phyloP scores from a whole-genome alignment of 2,113 vertebrate genomes.

The Mustela nigripes region DNA sequence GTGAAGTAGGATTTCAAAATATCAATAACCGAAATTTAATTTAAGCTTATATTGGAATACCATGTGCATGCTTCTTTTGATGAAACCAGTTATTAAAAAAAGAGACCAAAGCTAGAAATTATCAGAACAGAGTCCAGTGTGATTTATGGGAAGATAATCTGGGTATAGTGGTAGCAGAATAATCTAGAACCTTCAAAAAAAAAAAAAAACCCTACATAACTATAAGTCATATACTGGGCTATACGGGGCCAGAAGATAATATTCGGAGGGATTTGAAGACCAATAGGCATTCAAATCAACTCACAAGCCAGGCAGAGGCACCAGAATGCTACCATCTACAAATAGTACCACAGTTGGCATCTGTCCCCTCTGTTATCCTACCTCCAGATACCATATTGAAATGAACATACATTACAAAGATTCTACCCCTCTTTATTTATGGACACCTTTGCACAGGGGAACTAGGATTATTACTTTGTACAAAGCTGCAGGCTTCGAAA shows the following conservation, averaged over 20 bases:
- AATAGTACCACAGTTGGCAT: background rate
- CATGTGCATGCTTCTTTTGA: background rate
- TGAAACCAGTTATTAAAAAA: conserved; percentile 9
- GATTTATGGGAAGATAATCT: background rate
- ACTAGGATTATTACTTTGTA: background rate
- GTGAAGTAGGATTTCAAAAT: background rate
- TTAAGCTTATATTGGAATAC: background rate
- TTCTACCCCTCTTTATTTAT: background rate
- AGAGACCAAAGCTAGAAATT: background rate
- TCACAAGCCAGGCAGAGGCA: background rate
- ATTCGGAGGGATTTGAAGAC: background rate
- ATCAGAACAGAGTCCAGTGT: background rate
- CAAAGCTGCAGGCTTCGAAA: conserved; percentile 1
- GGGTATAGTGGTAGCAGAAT: background rate
- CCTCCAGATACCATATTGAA: fast-evolving
- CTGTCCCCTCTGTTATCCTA: background rate
- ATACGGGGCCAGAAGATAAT: background rate
- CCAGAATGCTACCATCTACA: background rate
- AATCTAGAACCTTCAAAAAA: background rate
- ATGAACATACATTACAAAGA: background rate
- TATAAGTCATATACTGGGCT: background rate
- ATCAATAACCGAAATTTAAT: background rate
- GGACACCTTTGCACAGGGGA: background rate
- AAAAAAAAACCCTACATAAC: background rate
- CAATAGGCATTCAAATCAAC: background rate